These are phyloP conservation scores for Sitta carolinensis DNA, from an alignment of 2,797 vertebrate species.

Conservation along the genomic window DNA sequence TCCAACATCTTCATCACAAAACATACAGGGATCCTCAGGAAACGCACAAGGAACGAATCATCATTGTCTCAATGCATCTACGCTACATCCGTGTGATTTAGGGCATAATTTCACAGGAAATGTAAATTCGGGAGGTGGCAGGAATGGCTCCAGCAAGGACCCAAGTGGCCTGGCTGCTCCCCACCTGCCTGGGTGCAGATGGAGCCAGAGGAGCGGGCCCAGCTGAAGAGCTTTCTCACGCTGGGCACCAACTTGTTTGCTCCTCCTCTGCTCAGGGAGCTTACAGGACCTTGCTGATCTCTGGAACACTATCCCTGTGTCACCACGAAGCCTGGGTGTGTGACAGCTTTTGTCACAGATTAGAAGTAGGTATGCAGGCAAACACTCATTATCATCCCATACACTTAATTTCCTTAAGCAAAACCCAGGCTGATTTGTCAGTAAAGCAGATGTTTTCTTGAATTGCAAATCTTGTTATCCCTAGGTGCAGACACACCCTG, in stretches of 20 bases:
- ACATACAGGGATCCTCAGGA: neutral
- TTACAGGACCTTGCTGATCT: neutral
- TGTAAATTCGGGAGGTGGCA: neutral
- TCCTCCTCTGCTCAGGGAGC: neutral
- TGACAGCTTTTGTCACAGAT: neutral
- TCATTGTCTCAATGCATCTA: neutral
- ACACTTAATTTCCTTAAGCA: neutral
- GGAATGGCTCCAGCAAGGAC: neutral
- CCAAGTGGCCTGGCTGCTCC: neutral
- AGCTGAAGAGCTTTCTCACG: accelerated
- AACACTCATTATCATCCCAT: neutral
- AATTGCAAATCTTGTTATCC: neutral
- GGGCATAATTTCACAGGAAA: neutral
- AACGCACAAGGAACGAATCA: neutral
- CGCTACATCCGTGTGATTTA: neutral
- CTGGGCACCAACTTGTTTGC: accelerated
- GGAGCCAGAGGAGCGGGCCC: neutral
- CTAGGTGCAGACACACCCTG: neutral
- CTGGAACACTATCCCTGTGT: neutral
- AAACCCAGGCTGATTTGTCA: neutral
- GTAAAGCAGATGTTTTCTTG: neutral
- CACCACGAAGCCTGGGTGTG: neutral
- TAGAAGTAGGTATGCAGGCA: neutral
- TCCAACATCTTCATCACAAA: neutral
- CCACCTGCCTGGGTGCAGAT: neutral